These are phyloP conservation scores for Acanthococcus lagerstroemiae DNA, from an alignment of 2,888 invertebrate genomes.

Conservation along the genomic window DNA sequence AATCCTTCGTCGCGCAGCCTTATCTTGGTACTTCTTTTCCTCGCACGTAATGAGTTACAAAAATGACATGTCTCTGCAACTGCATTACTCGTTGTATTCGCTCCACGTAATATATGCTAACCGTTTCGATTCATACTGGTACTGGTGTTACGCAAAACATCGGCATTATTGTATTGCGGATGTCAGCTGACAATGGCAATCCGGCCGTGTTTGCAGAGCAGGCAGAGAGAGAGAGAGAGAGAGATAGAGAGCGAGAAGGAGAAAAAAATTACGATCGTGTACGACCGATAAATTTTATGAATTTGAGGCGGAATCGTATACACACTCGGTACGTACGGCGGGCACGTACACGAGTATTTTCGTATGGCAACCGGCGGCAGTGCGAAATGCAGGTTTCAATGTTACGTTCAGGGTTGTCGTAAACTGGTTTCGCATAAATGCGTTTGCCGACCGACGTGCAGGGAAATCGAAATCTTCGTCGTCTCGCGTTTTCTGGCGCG, in stretches of 20 bases:
- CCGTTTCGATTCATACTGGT: background rate
- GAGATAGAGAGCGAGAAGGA: background rate
- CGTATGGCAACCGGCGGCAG: too few relatives aligned
- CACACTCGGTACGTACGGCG: too few relatives aligned
- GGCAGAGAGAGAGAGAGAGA: background rate
- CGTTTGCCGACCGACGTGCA: background rate
- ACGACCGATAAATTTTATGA: background rate
- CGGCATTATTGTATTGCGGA: background rate
- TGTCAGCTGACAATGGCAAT: background rate
- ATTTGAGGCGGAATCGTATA: background rate
- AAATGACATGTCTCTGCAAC: background rate
- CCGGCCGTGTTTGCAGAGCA: background rate
- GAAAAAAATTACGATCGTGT: background rate
- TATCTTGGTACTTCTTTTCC: too few relatives aligned
- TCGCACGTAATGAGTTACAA: too few relatives aligned
- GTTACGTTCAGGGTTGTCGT: background rate
- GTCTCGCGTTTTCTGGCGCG: too few relatives aligned
- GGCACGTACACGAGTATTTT: too few relatives aligned
- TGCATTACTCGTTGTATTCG: background rate
- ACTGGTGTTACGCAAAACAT: background rate
- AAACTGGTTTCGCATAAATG: background rate
- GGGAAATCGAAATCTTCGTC: background rate
- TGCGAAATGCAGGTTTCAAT: background rate
- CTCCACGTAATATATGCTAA: background rate
- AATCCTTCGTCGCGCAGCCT: too few relatives aligned